Percentiles rank a stretch among this genome's conserved stretches.
These are phyloP conservation scores for Aurelia coerulea DNA, from an alignment of 30 jellyfish, hydroid and myxozoan genomes.

Conservation along the genomic window DNA sequence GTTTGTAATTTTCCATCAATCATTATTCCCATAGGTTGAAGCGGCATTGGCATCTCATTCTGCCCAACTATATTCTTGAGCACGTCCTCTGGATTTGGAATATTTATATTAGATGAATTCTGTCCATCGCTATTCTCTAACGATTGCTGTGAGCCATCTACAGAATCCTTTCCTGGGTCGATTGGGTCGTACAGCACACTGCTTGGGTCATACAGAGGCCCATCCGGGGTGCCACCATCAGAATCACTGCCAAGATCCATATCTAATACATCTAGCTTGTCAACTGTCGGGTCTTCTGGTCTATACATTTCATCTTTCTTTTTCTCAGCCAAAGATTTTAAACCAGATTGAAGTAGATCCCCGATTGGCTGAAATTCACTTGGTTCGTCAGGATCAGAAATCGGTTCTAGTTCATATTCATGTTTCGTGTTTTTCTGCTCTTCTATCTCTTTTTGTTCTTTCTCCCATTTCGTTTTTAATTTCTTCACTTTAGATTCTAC, in stretches of 20 bases:
- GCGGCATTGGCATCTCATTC: constrained; percentile 8
- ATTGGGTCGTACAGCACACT: constrained; percentile 60
- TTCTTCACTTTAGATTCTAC: constrained; percentile 72
- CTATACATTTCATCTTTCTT: constrained; percentile 12
- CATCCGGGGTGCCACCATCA: constrained; percentile 65
- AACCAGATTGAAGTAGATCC: constrained; percentile 38
- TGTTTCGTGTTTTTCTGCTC: constrained; percentile 53
- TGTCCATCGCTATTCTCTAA: constrained; percentile 28
- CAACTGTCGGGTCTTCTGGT: constrained; percentile 46
- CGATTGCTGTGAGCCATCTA: constrained; percentile 20
- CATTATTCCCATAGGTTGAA: constrained; percentile 46
- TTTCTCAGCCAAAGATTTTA: constrained; percentile 26
- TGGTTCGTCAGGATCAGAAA: constrained; percentile 62
- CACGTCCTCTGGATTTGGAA: constrained; percentile 69
- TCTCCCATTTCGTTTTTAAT: constrained; percentile 54
- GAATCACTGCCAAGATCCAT: constrained; percentile 85
- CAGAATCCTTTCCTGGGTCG: constrained; percentile 41
- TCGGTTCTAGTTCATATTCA: constrained; percentile 53
- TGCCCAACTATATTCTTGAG: constrained; percentile 50
- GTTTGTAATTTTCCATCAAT: constrained; percentile 50
- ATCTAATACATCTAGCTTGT: constrained; percentile 60
- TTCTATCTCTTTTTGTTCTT: constrained; percentile 45
- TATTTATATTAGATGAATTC: constrained; percentile 21
- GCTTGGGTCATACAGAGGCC: constrained; percentile 75
- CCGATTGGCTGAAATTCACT: constrained; percentile 55